A percentile compares a stretch with the other conserved stretches of the same genome.
Evolutionary conservation across 2,797 vertebrate genomes (phyloP).

Genomic region (Danio kyathit): DNA sequence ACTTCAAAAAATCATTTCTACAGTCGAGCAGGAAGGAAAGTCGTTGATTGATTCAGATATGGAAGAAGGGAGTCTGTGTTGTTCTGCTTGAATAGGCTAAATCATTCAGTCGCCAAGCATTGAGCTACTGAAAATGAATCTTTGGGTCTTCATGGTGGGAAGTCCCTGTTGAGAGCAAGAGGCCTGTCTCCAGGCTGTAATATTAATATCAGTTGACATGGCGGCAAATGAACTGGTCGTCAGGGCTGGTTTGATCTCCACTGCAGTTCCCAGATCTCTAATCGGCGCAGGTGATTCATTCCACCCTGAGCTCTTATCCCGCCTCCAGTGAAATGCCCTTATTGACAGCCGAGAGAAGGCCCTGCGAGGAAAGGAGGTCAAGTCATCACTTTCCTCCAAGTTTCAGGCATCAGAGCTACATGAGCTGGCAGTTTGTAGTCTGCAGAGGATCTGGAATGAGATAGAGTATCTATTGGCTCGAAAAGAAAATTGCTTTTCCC

Average conservation of each 20-base stretch:
- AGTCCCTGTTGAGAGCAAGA: conserved; percentile 36
- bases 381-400: conserved; percentile 73
- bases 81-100: conserved; percentile 64
- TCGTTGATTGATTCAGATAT: conserved; percentile 40
- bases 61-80: conserved; percentile 17
- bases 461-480: conserved; percentile 81
- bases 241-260: conserved; percentile 61
- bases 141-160: conserved; percentile 65
- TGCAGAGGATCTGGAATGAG: conserved; percentile 75
- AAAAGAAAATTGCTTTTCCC: conserved; percentile 82
- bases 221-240: conserved; percentile 61
- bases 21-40: not conserved
- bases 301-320: conserved; percentile 31
- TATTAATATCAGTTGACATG: conserved; percentile 61
- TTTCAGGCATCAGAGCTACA: conserved; percentile 65
- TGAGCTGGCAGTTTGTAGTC: conserved; percentile 65
- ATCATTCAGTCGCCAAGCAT: conserved; percentile 66
- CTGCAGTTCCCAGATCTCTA: conserved; percentile 55
- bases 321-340: conserved; percentile 47
- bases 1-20: too few species aligned
- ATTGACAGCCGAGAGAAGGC: conserved; percentile 25
- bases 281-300: conserved; percentile 56
- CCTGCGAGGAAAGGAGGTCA: conserved; percentile 64
- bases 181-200: conserved; percentile 28
- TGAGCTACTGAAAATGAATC: conserved; percentile 72